Base-by-base conservation (phyloP, 30 jellyfish, hydroid and myxozoan genomes). In the Sanderia malayensis region DNA sequence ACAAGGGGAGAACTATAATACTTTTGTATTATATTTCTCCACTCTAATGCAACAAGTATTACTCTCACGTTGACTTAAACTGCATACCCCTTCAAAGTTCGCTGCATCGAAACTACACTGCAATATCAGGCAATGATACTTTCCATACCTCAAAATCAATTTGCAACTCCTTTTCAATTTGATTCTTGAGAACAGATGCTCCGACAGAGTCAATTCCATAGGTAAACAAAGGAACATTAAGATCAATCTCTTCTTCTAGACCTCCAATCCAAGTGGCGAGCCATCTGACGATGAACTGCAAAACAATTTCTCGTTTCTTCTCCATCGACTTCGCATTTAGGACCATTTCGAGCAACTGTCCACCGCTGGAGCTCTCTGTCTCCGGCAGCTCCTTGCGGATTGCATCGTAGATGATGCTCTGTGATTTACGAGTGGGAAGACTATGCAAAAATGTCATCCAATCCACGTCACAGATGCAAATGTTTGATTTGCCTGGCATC, bases 181-280 rank as follows among this genome's bases (percentile, higher is more conserved):
- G 84, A 6, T 71, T 45, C 49, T 81, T 81, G 55, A 81, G 34
- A 0, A 85, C 93, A 1, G 93, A 62, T 15, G 93, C 93, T 4
- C 93, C 93, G 58, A 81, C 93, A 1, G 93, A 81, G 27, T 81
- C 93, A 9, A 81, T 81, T 2, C 93, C 93, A 58, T 81, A 81
- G 13, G 93, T 68, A 30, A 68, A 81, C 37, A 81, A 46, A 28
- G 93, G 77, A n/a, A 81, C 93, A 31, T 81, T 81, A 58, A 62
- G 29, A 65, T 81, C 93, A 22, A 81, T 68, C 52, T 81, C 93
- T 53, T 81, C 93, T 20, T 77, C 85, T 24, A 80, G 18, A 20
- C 93, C 93, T 24, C 93, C 76, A 9, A 81, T 81, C 93, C 93
- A 81, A 4, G 93, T 85, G 27, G 93, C 85, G 6, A 81, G 53